phyloP scores from a whole-genome alignment of 2,797 vertebrate genomes.

The Syncerus caffer region DNA sequence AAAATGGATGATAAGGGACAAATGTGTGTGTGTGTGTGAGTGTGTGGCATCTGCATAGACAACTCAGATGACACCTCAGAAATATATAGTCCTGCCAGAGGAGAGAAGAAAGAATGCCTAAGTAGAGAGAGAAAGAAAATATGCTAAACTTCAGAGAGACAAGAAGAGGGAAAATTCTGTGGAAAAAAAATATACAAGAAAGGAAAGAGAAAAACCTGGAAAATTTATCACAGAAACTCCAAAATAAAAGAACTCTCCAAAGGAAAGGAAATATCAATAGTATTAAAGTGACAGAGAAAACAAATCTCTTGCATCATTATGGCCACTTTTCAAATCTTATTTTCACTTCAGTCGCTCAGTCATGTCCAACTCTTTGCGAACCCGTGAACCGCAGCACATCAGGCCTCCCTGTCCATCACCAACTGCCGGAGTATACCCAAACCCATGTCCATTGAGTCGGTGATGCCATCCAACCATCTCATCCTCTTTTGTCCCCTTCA shows the following conservation, averaged over 20 bases:
- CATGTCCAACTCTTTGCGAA: accelerated
- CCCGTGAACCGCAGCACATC: background rate
- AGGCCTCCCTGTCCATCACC: background rate
- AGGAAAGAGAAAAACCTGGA: background rate
- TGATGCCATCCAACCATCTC: background rate
- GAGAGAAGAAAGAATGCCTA: background rate
- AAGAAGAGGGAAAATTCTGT: background rate
- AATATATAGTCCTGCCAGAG: background rate
- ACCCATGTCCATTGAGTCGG: background rate
- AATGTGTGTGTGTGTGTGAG: background rate
- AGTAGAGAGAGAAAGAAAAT: background rate
- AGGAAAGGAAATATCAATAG: background rate
- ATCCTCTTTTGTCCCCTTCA: background rate
- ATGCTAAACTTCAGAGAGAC: background rate
- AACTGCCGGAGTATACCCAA: background rate
- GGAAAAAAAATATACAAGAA: background rate
- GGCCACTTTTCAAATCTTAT: background rate
- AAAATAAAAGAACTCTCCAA: background rate
- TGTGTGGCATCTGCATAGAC: background rate
- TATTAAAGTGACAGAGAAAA: background rate
- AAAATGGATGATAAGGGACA: background rate
- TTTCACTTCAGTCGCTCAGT: background rate
- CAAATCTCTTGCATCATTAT: background rate
- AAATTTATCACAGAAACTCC: background rate
- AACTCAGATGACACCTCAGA: background rate